Conservation (phyloP, 2,113 vertebrate species). For the Catharus bicknelli region DNA sequence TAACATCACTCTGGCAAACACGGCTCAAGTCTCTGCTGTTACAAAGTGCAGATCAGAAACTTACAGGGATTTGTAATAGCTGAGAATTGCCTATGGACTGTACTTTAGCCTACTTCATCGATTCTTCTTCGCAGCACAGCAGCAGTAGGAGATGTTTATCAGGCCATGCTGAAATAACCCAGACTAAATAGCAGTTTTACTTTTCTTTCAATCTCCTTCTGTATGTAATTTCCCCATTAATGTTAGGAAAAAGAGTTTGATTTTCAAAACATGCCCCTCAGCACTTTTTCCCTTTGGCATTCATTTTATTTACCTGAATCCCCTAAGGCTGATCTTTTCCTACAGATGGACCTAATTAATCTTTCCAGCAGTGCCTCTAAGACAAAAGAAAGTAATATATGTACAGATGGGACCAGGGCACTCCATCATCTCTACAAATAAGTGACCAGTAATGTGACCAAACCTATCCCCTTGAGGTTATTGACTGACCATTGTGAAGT, state of each 20-base stretch:
- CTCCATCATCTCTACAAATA: constrained; percentile 65
- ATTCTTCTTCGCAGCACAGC: background rate
- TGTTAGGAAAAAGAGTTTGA: constrained; percentile 27
- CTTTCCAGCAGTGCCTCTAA: constrained; percentile 44
- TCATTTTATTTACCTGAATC: constrained; percentile 53
- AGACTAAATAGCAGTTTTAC: constrained; percentile 9
- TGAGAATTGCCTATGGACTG: background rate
- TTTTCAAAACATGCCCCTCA: constrained; percentile 22
- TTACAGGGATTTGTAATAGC: background rate
- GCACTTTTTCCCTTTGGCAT: constrained; percentile 8
- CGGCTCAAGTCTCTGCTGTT: background rate
- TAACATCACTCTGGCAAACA: background rate
- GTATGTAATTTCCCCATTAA: constrained; percentile 13
- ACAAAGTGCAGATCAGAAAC: background rate
- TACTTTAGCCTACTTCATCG: background rate
- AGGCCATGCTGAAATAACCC: constrained; percentile 23
- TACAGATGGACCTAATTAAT: constrained; percentile 69
- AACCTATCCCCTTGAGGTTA: constrained; percentile 61
- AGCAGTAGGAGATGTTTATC: background rate
- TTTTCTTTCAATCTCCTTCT: constrained; percentile 14
- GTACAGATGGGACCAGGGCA: constrained; percentile 70
- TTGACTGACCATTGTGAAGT: constrained; percentile 47
- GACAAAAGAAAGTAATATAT: constrained; percentile 71
- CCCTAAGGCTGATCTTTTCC: constrained; percentile 37
- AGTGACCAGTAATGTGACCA: constrained; percentile 68